Conservation (phyloP, 2,888 invertebrate genomes). For the Temnothorax unifasciatus region DNA sequence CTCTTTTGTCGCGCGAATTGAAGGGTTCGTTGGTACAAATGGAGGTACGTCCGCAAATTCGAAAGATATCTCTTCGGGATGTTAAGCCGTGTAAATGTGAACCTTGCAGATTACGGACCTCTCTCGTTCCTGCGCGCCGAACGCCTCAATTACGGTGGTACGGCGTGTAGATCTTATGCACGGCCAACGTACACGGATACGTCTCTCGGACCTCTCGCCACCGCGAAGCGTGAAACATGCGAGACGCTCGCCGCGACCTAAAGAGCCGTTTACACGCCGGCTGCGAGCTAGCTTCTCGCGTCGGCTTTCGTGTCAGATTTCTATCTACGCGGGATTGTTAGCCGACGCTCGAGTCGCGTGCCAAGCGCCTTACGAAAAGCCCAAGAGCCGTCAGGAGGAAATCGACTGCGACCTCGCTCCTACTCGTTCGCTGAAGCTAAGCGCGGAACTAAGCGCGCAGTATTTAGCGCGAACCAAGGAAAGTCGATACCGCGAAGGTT, state of each 20-base stretch:
- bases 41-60: neutral
- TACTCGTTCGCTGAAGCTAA: neutral
- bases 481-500: neutral
- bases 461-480: neutral
- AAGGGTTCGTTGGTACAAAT: neutral
- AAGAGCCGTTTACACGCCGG: constrained; percentile 62
- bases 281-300: constrained; percentile 43
- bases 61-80: neutral
- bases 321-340: constrained; percentile 62
- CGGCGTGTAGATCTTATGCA: neutral
- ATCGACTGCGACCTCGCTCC: constrained; percentile 18
- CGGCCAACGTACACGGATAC: neutral
- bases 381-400: constrained; percentile 23
- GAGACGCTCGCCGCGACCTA: constrained; percentile 44
- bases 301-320: constrained; percentile 57
- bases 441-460: neutral
- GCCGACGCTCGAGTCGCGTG: constrained; percentile 46
- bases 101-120: neutral
- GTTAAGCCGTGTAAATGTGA: neutral
- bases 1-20: constrained; percentile 14
- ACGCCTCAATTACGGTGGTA: constrained; percentile 28
- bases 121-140: neutral
- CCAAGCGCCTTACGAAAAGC: constrained; percentile 49
- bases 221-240: constrained; percentile 64
- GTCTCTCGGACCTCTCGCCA: neutral